phyloP scores from a whole-genome alignment of 2,797 vertebrate genomes.

The Dromococcyx pavoninus region DNA sequence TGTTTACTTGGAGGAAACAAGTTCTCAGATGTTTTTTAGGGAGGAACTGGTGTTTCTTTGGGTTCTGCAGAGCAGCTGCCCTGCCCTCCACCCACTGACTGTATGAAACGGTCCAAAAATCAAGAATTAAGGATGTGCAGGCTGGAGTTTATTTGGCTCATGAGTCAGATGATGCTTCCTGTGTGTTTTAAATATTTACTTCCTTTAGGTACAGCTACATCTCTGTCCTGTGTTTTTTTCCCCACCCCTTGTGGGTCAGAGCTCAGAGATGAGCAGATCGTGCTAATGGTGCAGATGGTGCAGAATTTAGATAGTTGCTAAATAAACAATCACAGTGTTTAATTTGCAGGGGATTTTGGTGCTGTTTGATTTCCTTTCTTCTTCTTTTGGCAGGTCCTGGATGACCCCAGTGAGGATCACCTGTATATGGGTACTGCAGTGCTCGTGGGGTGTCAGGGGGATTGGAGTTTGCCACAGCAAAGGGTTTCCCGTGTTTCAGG shows the following conservation, averaged over 20 bases:
- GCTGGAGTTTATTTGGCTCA: constrained; percentile 51
- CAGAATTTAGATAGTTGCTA: neutral
- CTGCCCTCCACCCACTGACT: neutral
- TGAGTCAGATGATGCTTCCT: constrained; percentile 42
- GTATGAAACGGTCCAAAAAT: neutral
- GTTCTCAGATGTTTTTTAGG: neutral
- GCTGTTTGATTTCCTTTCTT: neutral
- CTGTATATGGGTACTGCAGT: constrained; percentile 95
- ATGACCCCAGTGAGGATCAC: constrained; percentile 97
- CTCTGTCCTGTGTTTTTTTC: neutral
- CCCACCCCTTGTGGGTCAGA: neutral
- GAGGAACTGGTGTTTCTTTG: neutral
- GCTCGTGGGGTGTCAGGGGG: neutral
- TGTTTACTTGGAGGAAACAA: neutral
- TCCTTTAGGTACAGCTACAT: constrained; percentile 36
- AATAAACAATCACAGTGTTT: neutral
- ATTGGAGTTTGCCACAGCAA: neutral
- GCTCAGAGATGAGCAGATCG: neutral
- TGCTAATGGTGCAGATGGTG: neutral
- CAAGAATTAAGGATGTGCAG: neutral
- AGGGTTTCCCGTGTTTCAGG: neutral
- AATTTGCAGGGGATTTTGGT: neutral
- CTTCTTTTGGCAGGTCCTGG: constrained; percentile 87
- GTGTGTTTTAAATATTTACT: constrained; percentile 56
- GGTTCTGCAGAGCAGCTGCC: neutral